phyloP scores from a whole-genome alignment of 2,888 invertebrate species.

The Dinocampus coccinellae region DNA sequence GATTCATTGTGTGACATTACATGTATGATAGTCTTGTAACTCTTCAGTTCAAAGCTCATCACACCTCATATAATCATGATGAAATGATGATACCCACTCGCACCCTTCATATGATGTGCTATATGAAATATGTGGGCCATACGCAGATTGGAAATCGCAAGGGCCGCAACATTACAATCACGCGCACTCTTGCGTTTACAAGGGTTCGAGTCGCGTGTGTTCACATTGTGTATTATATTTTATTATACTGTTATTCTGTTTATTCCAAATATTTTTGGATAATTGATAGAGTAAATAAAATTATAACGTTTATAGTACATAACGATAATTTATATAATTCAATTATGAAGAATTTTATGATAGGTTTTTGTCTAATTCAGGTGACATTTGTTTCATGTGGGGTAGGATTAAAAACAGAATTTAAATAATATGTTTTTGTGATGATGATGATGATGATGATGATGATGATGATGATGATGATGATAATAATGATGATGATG shows the following conservation, averaged over 20 bases:
- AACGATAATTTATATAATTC: conserved; percentile 12
- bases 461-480: not conserved
- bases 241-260: too few species aligned
- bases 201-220: conserved; percentile 31
- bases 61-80: conserved; percentile 4
- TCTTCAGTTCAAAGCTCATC: conserved; percentile 13
- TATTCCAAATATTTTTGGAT: too few species aligned
- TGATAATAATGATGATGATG: too few species aligned
- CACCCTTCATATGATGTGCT: conserved; percentile 41
- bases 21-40: conserved; percentile 15
- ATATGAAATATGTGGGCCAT: conserved; percentile 41
- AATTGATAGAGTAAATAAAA: not conserved
- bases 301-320: too few species aligned
- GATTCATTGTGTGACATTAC: not conserved
- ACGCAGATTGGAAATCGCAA: conserved; percentile 36
- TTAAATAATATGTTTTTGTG: not conserved
- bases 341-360: conserved; percentile 48
- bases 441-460: not conserved
- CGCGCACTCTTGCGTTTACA: conserved; percentile 34
- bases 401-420: conserved; percentile 47
- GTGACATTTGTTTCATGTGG: conserved; percentile 50
- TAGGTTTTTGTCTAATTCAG: conserved; percentile 48
- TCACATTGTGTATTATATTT: not conserved
- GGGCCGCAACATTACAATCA: conserved; percentile 16
- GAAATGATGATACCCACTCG: conserved; percentile 23